Percentiles rank a stretch among this genome's conserved stretches.
Evolutionary conservation across 1,140 invertebrate genomes (phyloP).

Genomic region (Micrasema minimum): DNA sequence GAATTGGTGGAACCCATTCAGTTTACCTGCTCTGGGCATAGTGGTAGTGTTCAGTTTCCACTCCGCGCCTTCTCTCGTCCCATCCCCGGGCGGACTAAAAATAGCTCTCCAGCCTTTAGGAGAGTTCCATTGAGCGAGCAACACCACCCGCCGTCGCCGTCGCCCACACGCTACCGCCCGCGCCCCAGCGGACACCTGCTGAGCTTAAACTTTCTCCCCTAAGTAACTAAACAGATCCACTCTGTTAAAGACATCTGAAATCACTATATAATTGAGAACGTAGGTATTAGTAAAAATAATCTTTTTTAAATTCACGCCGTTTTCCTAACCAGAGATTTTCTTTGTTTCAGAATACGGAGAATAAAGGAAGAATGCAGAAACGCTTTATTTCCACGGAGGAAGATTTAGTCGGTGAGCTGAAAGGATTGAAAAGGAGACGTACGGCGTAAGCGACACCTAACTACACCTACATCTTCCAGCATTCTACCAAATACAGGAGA

Average conservation of each 20-base stretch:
- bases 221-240: too few relatives aligned
- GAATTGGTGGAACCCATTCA: constrained; percentile 9
- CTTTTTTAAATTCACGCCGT: too few relatives aligned
- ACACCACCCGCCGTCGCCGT: too few relatives aligned
- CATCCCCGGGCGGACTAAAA: constrained; percentile 47
- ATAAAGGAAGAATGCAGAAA: constrained; percentile 65
- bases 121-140: constrained; percentile 48
- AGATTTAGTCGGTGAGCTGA: constrained; percentile 68
- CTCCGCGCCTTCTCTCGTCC: constrained; percentile 32
- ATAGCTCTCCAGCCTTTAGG: constrained; percentile 40
- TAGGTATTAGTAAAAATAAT: too few relatives aligned
- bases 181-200: constrained; percentile 22
- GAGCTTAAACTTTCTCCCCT: background rate
- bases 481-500: constrained; percentile 13
- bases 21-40: constrained; percentile 3
- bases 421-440: constrained; percentile 69
- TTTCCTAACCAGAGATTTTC: too few relatives aligned
- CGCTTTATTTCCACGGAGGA: constrained; percentile 69
- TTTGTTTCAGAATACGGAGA: constrained; percentile 56
- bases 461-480: constrained; percentile 52
- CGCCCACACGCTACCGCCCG: constrained; percentile 13
- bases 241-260: too few relatives aligned
- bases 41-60: constrained; percentile 14
- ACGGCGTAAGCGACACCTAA: constrained; percentile 58
- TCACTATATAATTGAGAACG: too few relatives aligned